A percentile compares a stretch with the other conserved stretches of the same genome.
Conservation (phyloP, 2,113 vertebrate species). For the Alexandromys fortis region DNA sequence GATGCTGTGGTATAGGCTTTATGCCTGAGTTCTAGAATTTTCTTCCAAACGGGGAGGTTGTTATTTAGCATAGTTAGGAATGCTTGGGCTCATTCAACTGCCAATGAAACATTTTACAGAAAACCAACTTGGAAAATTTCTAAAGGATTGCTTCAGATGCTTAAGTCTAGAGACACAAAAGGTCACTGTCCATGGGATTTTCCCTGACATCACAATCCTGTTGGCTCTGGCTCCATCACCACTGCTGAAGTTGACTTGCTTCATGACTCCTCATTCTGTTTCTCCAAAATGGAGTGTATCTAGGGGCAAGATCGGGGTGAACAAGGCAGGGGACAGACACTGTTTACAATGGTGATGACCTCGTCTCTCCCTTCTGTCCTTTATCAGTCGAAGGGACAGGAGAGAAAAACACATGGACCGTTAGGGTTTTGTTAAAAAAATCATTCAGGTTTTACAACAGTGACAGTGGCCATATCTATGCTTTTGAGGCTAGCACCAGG, state of each 20-base stretch:
- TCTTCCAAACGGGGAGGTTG: not conserved
- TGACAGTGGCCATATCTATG: not conserved
- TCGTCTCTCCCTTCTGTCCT: not conserved
- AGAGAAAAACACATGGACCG: not conserved
- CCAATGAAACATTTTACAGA: not conserved
- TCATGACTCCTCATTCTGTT: not conserved
- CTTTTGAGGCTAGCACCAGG: not conserved
- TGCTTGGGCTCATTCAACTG: not conserved
- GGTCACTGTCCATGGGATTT: not conserved
- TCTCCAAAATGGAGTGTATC: not conserved
- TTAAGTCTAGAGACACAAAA: not conserved
- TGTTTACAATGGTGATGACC: not conserved
- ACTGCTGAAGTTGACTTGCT: not conserved
- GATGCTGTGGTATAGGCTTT: not conserved
- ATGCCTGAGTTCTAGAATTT: slow-evolving; percentile 2
- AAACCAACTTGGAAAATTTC: not conserved
- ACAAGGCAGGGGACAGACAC: not conserved
- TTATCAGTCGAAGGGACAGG: not conserved
- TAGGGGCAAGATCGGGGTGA: not conserved
- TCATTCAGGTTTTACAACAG: not conserved
- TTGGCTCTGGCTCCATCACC: not conserved
- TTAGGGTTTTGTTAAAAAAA: not conserved
- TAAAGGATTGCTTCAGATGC: not conserved
- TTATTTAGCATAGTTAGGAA: not conserved
- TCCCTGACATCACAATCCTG: not conserved